phyloP scores from a whole-genome alignment of 2,113 vertebrate species.

The Phalacrocorax pelagicus region DNA sequence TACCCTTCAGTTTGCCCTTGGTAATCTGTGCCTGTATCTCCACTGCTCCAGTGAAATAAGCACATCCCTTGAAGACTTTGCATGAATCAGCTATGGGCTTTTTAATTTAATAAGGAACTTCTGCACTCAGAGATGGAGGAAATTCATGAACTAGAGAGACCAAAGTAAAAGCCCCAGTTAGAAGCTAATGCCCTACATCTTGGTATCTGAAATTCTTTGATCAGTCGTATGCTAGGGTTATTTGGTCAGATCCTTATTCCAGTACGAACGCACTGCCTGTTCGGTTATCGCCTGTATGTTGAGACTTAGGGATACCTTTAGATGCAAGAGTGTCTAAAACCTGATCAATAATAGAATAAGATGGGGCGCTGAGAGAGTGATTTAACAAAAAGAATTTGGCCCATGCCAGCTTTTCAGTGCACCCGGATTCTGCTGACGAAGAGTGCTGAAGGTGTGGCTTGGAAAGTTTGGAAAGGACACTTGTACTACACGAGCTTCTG shows the following conservation, averaged over 20 bases:
- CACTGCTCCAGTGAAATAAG: background rate
- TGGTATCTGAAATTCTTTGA: background rate
- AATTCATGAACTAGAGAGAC: background rate
- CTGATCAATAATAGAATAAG: background rate
- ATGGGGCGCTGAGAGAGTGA: background rate
- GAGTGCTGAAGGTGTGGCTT: background rate
- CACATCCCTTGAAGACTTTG: background rate
- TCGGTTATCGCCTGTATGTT: background rate
- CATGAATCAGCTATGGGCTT: background rate
- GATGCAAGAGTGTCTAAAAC: background rate
- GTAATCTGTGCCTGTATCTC: background rate
- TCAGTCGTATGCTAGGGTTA: background rate
- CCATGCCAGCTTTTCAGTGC: background rate
- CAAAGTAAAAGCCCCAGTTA: background rate
- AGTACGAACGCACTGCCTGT: background rate
- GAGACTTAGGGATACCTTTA: background rate
- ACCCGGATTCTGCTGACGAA: background rate
- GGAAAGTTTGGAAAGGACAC: background rate
- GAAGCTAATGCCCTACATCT: background rate
- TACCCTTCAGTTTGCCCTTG: background rate
- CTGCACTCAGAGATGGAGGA: background rate
- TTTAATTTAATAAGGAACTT: background rate
- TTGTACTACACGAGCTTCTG: fast-evolving
- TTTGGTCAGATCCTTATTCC: background rate
- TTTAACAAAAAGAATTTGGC: background rate